Percentiles rank a stretch among this genome's conserved stretches.
Evolutionary conservation across 2,113 vertebrate species (phyloP).

Genomic region (Terrapene triunguis): DNA sequence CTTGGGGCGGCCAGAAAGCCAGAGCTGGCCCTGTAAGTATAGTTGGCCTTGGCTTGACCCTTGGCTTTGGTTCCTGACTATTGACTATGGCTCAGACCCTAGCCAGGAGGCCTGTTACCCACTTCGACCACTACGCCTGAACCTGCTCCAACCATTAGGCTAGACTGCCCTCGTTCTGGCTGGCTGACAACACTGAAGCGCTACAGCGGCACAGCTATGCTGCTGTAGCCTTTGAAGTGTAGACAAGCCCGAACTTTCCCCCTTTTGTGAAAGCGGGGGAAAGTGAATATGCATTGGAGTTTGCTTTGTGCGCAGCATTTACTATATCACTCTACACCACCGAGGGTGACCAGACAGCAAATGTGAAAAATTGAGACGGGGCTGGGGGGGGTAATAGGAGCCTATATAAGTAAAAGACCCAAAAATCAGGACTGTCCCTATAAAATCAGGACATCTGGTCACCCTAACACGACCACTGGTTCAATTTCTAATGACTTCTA

Average conservation of each 20-base stretch:
- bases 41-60: neutral
- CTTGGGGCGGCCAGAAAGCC: too few relatives aligned
- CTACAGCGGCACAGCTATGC: too few relatives aligned
- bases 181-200: neutral
- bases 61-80: neutral
- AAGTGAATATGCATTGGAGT: neutral
- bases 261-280: neutral
- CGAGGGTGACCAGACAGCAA: too few relatives aligned
- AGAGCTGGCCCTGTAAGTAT: neutral
- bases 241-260: neutral
- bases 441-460: too few relatives aligned
- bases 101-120: neutral
- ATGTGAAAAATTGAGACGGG: too few relatives aligned
- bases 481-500: neutral
- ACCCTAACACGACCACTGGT: neutral
- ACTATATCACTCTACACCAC: neutral
- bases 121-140: neutral
- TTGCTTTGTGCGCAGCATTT: neutral
- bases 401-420: too few relatives aligned
- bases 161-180: neutral
- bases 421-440: too few relatives aligned
- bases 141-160: neutral
- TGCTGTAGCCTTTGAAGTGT: too few relatives aligned
- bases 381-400: too few relatives aligned
- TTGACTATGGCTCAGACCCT: neutral